Evolutionary conservation across 2,113 vertebrate genomes (phyloP).

Genomic region (Taurulus bubalis): DNA sequence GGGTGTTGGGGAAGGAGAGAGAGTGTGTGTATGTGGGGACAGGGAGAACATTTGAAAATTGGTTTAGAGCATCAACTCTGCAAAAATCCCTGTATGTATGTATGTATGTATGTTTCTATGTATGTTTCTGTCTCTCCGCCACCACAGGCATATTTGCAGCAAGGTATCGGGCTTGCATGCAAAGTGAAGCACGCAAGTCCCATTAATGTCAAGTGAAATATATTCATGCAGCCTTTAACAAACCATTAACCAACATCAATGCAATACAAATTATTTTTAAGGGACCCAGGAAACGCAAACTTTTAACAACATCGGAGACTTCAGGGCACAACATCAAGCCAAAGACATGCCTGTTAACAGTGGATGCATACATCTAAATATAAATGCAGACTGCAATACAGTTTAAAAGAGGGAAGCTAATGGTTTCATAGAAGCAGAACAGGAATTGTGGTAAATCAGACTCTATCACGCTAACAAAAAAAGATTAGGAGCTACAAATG

Average conservation of each 20-base stretch:
- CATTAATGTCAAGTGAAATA: slow-evolving; percentile 10
- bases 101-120: too few relatives aligned
- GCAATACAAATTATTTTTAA: not conserved
- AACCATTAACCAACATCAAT: not conserved
- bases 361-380: not conserved
- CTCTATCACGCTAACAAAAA: not conserved
- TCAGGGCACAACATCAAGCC: not conserved
- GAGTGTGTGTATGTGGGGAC: not conserved
- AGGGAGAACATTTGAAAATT: not conserved
- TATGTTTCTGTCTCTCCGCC: not conserved
- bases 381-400: not conserved
- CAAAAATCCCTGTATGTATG: too few relatives aligned
- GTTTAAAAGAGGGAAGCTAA: not conserved
- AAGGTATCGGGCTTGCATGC: not conserved
- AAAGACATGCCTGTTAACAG: not conserved
- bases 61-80: not conserved
- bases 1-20: not conserved
- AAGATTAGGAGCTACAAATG: too few relatives aligned
- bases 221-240: slow-evolving; percentile 9
- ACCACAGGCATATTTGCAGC: not conserved
- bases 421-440: not conserved
- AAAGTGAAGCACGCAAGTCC: slow-evolving; percentile 12
- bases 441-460: too few relatives aligned
- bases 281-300: not conserved
- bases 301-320: not conserved